Evolutionary conservation across 2,113 vertebrate genomes (phyloP).

Genomic region (Thoracochromis brauschi): DNA sequence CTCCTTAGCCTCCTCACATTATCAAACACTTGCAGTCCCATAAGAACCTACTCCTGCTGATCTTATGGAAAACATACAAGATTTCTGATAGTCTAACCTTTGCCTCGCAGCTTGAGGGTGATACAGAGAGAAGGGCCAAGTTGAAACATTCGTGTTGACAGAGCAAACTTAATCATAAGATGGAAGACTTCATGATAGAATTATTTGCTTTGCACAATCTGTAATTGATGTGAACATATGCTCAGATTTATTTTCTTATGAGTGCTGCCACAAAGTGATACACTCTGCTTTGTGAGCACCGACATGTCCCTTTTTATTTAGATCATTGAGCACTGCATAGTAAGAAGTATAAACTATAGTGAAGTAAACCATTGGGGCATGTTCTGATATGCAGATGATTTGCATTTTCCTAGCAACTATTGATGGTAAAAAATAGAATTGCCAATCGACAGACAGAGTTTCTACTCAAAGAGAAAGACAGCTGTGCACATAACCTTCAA

Average conservation of each 20-base stretch:
- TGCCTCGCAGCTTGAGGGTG: conserved; percentile 1
- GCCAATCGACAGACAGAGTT: background rate
- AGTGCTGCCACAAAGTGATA: conserved; percentile 26
- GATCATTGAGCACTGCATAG: background rate
- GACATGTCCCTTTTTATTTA: conserved; percentile 27
- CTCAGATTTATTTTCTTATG: conserved; percentile 39
- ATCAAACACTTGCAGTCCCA: conserved; percentile 53
- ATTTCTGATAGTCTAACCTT: conserved; percentile 48
- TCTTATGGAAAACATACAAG: conserved; percentile 50
- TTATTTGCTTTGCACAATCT: conserved; percentile 41
- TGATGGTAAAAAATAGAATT: conserved; percentile 28
- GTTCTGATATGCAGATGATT: background rate
- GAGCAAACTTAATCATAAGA: conserved; percentile 38
- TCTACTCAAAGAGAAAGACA: background rate
- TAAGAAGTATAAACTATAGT: background rate
- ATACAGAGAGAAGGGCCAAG: background rate
- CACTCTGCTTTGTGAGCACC: conserved; percentile 25
- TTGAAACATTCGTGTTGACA: background rate
- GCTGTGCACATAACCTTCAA: background rate
- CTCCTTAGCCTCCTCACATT: conserved; percentile 47
- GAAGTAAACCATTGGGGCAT: background rate
- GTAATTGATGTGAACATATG: conserved; percentile 59
- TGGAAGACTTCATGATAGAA: conserved; percentile 29
- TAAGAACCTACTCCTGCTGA: conserved; percentile 52
- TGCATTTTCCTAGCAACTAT: background rate